Evolutionary conservation across 2,888 invertebrate genomes (phyloP).

Genomic region (Perizoma affinitatum): DNA sequence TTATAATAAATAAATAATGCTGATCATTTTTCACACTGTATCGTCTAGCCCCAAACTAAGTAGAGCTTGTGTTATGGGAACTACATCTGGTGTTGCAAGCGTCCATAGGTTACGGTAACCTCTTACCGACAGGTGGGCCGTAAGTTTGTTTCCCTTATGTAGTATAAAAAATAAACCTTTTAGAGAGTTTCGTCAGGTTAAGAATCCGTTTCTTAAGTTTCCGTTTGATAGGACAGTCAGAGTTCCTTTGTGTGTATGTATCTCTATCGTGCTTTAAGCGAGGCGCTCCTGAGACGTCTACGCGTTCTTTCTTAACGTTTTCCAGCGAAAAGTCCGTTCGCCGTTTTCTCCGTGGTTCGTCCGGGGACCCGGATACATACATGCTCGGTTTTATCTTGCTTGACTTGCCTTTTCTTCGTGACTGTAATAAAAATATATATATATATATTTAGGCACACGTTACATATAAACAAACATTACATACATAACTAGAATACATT

Average conservation of each 20-base stretch:
- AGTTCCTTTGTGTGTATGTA: not conserved
- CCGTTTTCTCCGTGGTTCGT: not conserved
- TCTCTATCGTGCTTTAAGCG: slow-evolving; percentile 1
- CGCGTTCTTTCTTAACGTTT: not conserved
- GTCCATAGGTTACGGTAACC: no score
- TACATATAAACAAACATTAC: no score
- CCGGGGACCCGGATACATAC: not conserved
- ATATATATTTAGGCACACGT: no score
- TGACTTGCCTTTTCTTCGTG: slow-evolving; percentile 3
- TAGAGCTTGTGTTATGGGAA: no score
- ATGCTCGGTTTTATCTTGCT: slow-evolving; percentile 4
- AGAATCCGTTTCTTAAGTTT: slow-evolving; percentile 20
- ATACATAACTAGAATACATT: no score
- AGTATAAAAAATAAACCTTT: not conserved
- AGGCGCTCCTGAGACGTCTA: not conserved
- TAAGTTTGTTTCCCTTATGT: no score
- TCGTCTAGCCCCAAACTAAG: no score
- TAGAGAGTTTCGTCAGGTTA: slow-evolving; percentile 19
- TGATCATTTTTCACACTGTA: no score
- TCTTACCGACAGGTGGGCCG: no score
- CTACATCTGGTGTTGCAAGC: no score
- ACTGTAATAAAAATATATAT: not conserved
- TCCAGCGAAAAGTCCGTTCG: not conserved
- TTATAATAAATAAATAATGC: no score
- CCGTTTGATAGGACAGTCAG: slow-evolving; percentile 9